Conservation (phyloP, 2,888 invertebrate species). For the Fragum whitleyi region DNA sequence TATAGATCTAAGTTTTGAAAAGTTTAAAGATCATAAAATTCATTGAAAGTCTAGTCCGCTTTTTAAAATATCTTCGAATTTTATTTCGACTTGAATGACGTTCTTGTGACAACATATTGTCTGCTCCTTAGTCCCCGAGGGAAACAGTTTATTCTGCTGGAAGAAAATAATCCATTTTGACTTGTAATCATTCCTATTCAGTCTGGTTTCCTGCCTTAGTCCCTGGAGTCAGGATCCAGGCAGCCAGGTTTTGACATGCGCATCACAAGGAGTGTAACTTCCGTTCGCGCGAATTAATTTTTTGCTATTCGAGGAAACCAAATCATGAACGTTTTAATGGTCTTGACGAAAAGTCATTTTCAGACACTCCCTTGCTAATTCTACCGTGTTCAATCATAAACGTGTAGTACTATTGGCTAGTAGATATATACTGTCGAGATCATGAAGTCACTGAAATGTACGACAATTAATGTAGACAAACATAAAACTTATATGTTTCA, state of each 20-base stretch:
- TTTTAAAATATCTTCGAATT: background rate
- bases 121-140: slow-evolving; percentile 15
- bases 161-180: slow-evolving; percentile 32
- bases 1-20: too few relatives aligned
- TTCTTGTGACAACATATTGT: slow-evolving; percentile 7
- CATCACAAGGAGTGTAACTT: slow-evolving; percentile 3
- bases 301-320: background rate
- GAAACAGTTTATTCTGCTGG: background rate
- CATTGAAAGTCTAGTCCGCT: background rate
- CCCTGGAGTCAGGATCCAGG: background rate
- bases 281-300: slow-evolving; percentile 1
- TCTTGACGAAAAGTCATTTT: too few relatives aligned
- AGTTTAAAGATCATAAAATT: too few relatives aligned
- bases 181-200: slow-evolving; percentile 31
- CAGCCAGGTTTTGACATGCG: slow-evolving; percentile 28
- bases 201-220: slow-evolving; percentile 17
- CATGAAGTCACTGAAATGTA: too few relatives aligned
- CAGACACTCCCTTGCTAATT: too few relatives aligned
- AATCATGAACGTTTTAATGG: too few relatives aligned
- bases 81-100: background rate
- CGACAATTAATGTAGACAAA: too few relatives aligned
- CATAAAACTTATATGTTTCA: too few relatives aligned
- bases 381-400: too few relatives aligned
- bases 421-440: too few relatives aligned
- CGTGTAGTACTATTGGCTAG: too few relatives aligned